A percentile compares a stretch with the other conserved stretches of the same genome.
Conservation (phyloP, 2,888 invertebrate species). For the Piscicola geometra region DNA sequence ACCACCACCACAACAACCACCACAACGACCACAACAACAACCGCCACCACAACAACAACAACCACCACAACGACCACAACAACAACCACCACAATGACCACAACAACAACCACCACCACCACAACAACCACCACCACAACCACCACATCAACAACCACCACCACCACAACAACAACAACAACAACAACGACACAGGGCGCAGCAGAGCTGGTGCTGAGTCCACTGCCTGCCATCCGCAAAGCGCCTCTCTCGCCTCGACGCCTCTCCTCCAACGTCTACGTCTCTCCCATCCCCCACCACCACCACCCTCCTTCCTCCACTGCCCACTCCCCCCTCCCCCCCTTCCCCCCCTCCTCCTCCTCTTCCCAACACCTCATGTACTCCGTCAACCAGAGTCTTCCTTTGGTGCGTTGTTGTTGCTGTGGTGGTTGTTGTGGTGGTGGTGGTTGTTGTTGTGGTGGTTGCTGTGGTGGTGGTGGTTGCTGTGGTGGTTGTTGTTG, state of each 20-base stretch:
- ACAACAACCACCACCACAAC: constrained; percentile 2
- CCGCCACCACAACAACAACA: no score
- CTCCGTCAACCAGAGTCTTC: constrained; percentile 79
- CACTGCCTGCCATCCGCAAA: constrained; percentile 66
- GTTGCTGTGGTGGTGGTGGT: neutral
- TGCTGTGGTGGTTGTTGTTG: neutral
- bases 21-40: no score
- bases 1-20: no score
- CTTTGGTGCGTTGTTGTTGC: constrained; percentile 64
- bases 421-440: neutral
- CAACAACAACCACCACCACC: neutral
- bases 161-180: no score
- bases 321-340: neutral
- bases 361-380: constrained; percentile 61
- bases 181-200: neutral
- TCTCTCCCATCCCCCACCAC: constrained; percentile 49
- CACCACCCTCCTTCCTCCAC: neutral
- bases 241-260: constrained; percentile 63
- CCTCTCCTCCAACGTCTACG: constrained; percentile 58
- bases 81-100: no score
- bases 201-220: constrained; percentile 62
- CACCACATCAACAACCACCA: constrained; percentile 7
- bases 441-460: neutral
- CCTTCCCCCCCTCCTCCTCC: constrained; percentile 48
- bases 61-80: no score